Evolutionary conservation across 2,113 vertebrate species (phyloP).

Genomic region (Todiramphus chloris): DNA sequence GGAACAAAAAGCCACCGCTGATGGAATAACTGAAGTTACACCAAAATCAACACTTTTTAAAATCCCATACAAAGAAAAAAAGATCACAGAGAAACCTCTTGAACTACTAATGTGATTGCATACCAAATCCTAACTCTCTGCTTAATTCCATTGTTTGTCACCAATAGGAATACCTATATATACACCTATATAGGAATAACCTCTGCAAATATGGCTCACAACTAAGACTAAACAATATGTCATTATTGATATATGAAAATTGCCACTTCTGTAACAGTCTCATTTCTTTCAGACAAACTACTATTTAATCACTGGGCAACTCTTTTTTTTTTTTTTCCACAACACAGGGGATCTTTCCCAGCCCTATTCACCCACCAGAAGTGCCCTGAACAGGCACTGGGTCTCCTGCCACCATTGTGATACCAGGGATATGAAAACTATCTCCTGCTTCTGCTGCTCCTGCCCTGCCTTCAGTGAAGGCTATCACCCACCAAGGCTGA

Average conservation of each 20-base stretch:
- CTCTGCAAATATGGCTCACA: not conserved
- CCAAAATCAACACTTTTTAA: not conserved
- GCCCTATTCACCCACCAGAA: not conserved
- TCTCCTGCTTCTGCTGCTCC: not conserved
- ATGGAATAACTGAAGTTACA: not conserved
- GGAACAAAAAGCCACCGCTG: not conserved
- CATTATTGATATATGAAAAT: not conserved
- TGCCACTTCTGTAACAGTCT: not conserved
- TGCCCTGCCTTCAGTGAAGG: not conserved
- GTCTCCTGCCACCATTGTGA: not conserved
- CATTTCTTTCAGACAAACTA: not conserved
- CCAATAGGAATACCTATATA: not conserved
- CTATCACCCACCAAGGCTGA: not conserved
- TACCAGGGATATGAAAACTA: not conserved
- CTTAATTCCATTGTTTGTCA: not conserved
- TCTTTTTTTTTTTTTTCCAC: not conserved
- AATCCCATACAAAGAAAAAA: not conserved
- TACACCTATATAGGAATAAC: not conserved
- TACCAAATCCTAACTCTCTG: not conserved
- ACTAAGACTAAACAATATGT: not conserved
- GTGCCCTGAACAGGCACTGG: not conserved
- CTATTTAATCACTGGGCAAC: not conserved
- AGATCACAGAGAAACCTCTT: not conserved
- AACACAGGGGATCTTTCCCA: not conserved
- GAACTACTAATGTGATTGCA: not conserved